Conservation (phyloP, 2,888 invertebrate genomes). For the Formica aserva region DNA sequence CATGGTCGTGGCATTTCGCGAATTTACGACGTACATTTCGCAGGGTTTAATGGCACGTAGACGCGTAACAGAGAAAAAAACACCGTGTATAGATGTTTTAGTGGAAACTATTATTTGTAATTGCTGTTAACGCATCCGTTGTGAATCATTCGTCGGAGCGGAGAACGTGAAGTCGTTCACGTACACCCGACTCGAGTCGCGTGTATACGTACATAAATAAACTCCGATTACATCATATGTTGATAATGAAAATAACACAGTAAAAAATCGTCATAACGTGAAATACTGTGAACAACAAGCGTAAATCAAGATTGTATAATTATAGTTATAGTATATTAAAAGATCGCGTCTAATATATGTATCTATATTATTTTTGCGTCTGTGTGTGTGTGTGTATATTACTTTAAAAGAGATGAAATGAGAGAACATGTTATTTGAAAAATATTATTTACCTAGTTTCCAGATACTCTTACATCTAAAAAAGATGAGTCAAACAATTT, state of each 20-base stretch:
- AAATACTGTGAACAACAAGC: not conserved
- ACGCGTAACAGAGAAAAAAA: not conserved
- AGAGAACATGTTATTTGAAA: not conserved
- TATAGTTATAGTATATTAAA: not conserved
- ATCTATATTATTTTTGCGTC: not conserved
- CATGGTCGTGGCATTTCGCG: constrained; percentile 9
- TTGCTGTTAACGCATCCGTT: constrained; percentile 6
- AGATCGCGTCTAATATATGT: not conserved
- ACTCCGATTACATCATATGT: not conserved
- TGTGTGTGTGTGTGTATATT: not conserved
- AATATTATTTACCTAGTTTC: not conserved
- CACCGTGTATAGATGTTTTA: not conserved
- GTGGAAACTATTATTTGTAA: constrained; percentile 21
- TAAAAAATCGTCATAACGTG: not conserved
- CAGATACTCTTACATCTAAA: not conserved
- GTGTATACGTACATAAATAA: not conserved
- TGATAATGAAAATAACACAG: constrained; percentile 10
- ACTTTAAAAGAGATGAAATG: not conserved
- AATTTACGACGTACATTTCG: constrained; percentile 23
- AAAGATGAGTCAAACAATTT: not conserved
- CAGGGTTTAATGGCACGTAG: constrained; percentile 3
- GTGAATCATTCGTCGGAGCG: not conserved
- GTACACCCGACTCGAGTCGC: not conserved
- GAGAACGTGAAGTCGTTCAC: not conserved
- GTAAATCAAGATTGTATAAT: not conserved